Base-by-base conservation (phyloP, 2,888 invertebrate genomes). In the Philereme vetulata region DNA sequence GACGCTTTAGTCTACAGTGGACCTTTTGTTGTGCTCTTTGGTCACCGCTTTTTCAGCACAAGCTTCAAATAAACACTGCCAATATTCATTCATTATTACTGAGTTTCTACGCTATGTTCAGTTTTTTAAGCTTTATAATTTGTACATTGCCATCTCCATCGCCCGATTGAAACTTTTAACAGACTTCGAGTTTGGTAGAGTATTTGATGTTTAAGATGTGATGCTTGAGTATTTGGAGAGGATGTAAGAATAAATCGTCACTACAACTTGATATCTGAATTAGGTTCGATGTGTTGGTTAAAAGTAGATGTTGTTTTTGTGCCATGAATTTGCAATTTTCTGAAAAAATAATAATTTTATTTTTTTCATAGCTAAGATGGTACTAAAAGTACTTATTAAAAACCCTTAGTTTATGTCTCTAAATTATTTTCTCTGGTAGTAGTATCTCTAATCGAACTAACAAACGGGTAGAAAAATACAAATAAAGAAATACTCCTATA, bases 81-180 rank as follows among this genome's bases (percentile, higher is more conserved):
- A 85, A 88, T 88, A 84, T 86, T 81, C 84, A 85, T 86, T 87
- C 81, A 84, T 84, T 60, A 34, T 60, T 49, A 42, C 46, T 58
- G 63, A n/a, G 35, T 69, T 52, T 47, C 35, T 64, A 57, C 33
- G 51, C 56, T 58, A 50, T 44, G 48, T 53, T 21, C 7, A 21
- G 6, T 21, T 56, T 55, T 51, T 38, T 42, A 51, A 35, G 36
- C 44, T 46, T 56, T 44, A 51, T 8, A 54, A 5, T 52, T 42
- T 9, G 43, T 45, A 43, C 33, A 46, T 61, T 46, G n/a, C 11
- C 53, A 38, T 49, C 8, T 35, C 48, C 49, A 49, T 49, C 33
- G 10, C 48, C 38, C 44, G 42, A 33, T 50, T 38, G 38, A 38
- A 6, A 50, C 5, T 5, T 38, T 9, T 38, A 50, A 40, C 21